Conservation (phyloP, 1,140 invertebrate species). For the Achroia grisella region DNA sequence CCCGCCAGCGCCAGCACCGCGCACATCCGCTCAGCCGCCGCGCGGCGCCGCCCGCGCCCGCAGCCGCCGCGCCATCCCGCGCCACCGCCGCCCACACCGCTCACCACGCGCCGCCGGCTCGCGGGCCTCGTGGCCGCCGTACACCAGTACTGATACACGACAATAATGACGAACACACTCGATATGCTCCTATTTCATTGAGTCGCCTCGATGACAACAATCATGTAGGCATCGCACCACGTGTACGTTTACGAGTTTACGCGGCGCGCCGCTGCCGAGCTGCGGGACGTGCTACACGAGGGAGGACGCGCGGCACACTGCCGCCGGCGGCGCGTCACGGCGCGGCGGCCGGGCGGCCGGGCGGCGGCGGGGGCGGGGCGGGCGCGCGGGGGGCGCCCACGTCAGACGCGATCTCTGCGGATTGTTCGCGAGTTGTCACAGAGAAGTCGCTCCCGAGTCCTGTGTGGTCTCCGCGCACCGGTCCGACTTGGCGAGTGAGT, state of each 20-base stretch:
- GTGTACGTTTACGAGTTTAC: background rate
- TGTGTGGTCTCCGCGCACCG: background rate
- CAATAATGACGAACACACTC: background rate
- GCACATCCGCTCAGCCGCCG: conserved; percentile 10
- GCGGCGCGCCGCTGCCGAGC: background rate
- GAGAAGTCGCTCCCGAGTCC: too few species aligned
- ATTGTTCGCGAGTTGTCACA: too few species aligned
- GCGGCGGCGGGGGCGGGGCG: too few species aligned
- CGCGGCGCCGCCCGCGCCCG: conserved; percentile 9
- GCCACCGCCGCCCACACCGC: background rate
- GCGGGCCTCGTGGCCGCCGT: too few species aligned
- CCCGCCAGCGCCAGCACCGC: conserved; percentile 20
- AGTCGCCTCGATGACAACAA: background rate
- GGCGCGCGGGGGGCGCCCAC: too few species aligned
- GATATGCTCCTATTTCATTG: background rate
- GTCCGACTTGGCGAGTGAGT: background rate
- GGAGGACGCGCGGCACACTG: background rate
- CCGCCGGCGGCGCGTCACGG: background rate
- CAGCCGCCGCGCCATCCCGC: background rate
- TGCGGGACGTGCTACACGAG: background rate
- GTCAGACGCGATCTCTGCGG: too few species aligned
- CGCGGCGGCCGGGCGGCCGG: background rate
- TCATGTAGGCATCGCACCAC: background rate
- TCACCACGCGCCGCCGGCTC: background rate
- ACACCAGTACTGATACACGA: background rate